Base-by-base conservation (phyloP, 30 jellyfish, hydroid and myxozoan species). In the Aurelia aurita complex sp. Pacific region DNA sequence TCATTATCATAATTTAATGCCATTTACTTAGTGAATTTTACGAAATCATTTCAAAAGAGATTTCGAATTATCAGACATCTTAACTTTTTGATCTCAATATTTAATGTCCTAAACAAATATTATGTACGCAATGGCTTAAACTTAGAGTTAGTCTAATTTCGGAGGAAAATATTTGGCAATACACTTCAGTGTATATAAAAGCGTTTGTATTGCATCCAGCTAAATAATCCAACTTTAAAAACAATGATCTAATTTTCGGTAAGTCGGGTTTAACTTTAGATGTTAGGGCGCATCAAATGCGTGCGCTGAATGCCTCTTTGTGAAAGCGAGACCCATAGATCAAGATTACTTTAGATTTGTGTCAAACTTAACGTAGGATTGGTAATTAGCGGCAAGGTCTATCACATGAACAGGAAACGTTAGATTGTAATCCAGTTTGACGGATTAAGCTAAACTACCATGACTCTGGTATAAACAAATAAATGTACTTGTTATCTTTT, bases 271-370 rank as follows among this genome's bases (percentile, higher is more conserved):
- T 61, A 61, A 61, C 36, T n/a, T 70, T 23, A 70, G 54, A 36
- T 70, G 80, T 70, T 70, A 38, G 62, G 59, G 35, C 38, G 80
- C 64, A 70, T 42, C 64, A 33, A 36, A 52, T 70, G 19, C 59
- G 3, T 11, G 59, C 64, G 64, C 38, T 70, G 80, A 70, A 70
- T 38, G n/a, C 33, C 64, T 33, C 76, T 46, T 70, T 70, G 62
- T 70, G 54, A 52, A 70, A 52, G 62, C 16, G 33, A 70, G 46
- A 70, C 34, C 18, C 63, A 61, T 75, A 76, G 57, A 51, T 67
- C 85, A 53, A 36, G 85, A 75, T 75, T 75, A 53, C 85, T 75
- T 59, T 75, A 67, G 85, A 75, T 75, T 75, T 75, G 61, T 75
- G 85, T 75, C 85, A 75, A 75, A 60, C 17, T n/a, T 75, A 23